Evolutionary conservation across 2,797 vertebrate species (phyloP).

Genomic region (Melanitta fusca): DNA sequence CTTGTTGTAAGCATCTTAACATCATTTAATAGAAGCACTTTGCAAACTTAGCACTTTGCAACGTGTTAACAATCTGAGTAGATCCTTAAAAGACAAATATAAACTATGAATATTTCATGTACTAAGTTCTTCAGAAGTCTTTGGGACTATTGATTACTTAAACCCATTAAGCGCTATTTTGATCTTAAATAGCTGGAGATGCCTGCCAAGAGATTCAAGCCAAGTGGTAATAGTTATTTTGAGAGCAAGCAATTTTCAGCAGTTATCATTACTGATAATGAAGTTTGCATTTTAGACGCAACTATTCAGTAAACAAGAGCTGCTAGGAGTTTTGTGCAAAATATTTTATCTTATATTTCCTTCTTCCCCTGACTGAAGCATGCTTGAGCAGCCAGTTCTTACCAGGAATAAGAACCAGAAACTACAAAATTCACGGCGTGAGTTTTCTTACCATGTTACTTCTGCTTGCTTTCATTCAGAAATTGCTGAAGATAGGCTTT

Average conservation of each 20-base stretch:
- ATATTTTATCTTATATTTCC: not conserved
- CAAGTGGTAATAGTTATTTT: slow-evolving; percentile 49
- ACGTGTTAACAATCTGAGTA: slow-evolving; percentile 75
- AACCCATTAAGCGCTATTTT: slow-evolving; percentile 83
- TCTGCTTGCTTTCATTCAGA: not conserved
- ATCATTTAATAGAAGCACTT: slow-evolving; percentile 72
- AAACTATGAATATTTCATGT: slow-evolving; percentile 87
- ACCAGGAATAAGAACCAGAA: not conserved
- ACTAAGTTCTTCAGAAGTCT: slow-evolving; percentile 77
- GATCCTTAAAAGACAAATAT: slow-evolving; percentile 74
- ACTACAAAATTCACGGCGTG: not conserved
- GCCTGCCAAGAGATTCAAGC: slow-evolving; percentile 39
- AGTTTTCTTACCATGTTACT: not conserved
- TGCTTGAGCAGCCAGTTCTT: not conserved
- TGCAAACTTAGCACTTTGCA: slow-evolving; percentile 61
- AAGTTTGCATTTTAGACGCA: not conserved
- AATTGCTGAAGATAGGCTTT: not conserved
- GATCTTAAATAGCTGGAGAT: slow-evolving; percentile 78
- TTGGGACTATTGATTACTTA: slow-evolving; percentile 87
- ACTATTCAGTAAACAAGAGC: not conserved
- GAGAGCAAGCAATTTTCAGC: slow-evolving; percentile 22
- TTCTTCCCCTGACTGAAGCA: not conserved
- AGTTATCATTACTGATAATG: not conserved
- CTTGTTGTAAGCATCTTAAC: slow-evolving; percentile 56
- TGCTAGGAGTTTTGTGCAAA: not conserved